Evolutionary conservation across 2,113 vertebrate species (phyloP).

Genomic region (Chelonoidis abingdonii): DNA sequence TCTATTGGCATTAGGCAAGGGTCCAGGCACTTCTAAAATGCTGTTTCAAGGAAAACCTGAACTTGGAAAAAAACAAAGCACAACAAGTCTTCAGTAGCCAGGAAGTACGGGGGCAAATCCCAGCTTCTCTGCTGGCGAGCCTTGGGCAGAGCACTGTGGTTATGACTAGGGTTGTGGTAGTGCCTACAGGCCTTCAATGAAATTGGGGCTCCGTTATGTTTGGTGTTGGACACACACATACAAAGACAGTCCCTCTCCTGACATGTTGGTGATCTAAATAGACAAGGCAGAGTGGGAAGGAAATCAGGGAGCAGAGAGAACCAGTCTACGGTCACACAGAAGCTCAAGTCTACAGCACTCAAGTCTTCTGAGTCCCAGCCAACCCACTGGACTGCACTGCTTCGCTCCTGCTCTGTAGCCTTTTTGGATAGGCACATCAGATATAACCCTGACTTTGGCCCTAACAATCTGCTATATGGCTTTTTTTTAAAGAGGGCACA

Average conservation of each 20-base stretch:
- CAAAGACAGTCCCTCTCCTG: neutral
- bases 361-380: neutral
- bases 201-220: neutral
- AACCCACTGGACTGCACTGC: neutral
- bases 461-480: neutral
- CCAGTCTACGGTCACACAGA: neutral
- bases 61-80: neutral
- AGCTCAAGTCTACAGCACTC: neutral
- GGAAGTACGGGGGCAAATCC: neutral
- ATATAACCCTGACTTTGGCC: neutral
- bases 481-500: neutral
- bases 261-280: neutral
- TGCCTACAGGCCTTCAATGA: neutral
- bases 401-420: neutral
- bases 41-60: neutral
- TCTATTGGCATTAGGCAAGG: slow-evolving; percentile 16
- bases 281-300: neutral
- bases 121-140: neutral
- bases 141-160: neutral
- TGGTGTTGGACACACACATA: neutral
- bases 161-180: neutral
- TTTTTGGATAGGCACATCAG: neutral
- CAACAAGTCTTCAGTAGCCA: neutral
- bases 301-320: neutral
- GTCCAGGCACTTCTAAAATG: slow-evolving; percentile 30